These are phyloP conservation scores for Latrodectus elegans DNA, from an alignment of 2,888 invertebrate genomes.

Conservation along the genomic window DNA sequence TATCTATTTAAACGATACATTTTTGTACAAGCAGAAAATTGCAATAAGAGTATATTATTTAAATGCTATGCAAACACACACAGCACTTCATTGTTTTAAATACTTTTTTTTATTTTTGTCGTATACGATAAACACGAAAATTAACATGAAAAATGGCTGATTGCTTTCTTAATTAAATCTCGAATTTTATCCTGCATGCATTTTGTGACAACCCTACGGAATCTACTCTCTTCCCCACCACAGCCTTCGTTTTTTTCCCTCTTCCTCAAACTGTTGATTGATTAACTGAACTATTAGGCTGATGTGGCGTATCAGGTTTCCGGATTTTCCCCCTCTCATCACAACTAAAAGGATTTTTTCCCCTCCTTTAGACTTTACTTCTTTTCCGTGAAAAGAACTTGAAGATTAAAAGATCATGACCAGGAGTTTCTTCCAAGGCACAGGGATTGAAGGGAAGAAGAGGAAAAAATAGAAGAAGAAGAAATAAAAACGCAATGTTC, in stretches of 20 bases:
- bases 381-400: background rate
- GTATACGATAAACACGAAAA: background rate
- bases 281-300: slow-evolving; percentile 54
- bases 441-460: background rate
- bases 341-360: background rate
- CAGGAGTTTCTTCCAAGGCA: background rate
- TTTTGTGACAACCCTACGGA: background rate
- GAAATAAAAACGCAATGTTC: too few species aligned
- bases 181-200: background rate
- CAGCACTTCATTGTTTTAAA: too few species aligned
- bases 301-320: slow-evolving; percentile 10
- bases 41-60: too few species aligned
- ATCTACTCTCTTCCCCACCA: background rate
- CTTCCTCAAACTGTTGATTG: slow-evolving; percentile 21
- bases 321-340: background rate
- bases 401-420: slow-evolving; percentile 3
- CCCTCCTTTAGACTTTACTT: background rate
- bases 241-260: background rate
- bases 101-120: too few species aligned
- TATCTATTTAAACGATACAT: too few species aligned
- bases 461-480: too few species aligned
- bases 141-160: background rate
- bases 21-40: too few species aligned
- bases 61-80: too few species aligned
- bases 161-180: background rate